Evolutionary conservation across 2,113 vertebrate species (phyloP), one percentile per base, ranked within the genome.

Genomic region (Nycticorax nycticorax): DNA sequence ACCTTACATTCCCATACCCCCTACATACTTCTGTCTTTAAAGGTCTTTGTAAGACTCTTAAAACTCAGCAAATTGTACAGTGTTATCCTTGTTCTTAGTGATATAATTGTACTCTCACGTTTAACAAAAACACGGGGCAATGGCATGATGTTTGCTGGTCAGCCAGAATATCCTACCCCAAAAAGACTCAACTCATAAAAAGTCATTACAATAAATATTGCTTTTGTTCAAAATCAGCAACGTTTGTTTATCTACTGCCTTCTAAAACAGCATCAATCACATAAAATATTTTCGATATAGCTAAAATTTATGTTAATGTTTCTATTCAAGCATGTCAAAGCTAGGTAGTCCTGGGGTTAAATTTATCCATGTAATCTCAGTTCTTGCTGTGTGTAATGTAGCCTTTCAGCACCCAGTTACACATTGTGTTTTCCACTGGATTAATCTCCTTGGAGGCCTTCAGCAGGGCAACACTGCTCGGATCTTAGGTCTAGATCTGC

Each of bases 1-100:
- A 67, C 6, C 15, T 69, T 48, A 37, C 0, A 0, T 66, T 53
- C 27, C 66, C 35, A 24, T 67, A 48, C 12, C 30, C n/a, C 0
- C 24, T 48, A 28, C 5, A 5, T 22, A 2, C 21, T 82, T 18
- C 48, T 83, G 17, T 39, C 47, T 84, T 86, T 68, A 83, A 81
- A 72, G 35, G 14, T 32, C 35, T 86, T 88, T 67, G 14, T 80
- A 13, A 90, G 52, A 14, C n/a, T 71, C 47, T 48, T 11, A 56
- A 91, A 66, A 22, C 32, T 63, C 48, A 53, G 69, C 0, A 1
- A 74, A 18, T 22, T 50, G 50, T 53, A 23, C 21, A 10, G 28
- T 7, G 28, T 35, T 91, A 60, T 50, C 47, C n/a, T 71, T 28
- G 23, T 19, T 75, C 56, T 73, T 50, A 63, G 55, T 17, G 39